Conservation (phyloP, 2,888 invertebrate genomes). For the Pyrochroa serraticornis region DNA sequence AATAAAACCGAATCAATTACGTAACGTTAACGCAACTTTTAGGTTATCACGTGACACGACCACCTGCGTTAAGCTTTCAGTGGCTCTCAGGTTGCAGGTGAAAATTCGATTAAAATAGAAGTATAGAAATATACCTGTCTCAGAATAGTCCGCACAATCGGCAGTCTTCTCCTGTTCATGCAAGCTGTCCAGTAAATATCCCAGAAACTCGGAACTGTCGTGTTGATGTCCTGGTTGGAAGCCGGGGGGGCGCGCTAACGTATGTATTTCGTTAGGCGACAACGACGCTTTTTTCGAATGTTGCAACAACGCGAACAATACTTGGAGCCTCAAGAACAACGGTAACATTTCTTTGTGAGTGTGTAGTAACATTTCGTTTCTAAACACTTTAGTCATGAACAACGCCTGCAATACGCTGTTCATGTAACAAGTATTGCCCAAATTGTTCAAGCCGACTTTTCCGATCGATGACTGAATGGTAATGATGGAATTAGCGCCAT, state of each 20-base stretch:
- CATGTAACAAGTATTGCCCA: slow-evolving; percentile 90
- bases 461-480: slow-evolving; percentile 48
- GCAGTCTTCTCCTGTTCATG: slow-evolving; percentile 71
- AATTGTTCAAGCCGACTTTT: slow-evolving; percentile 78
- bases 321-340: slow-evolving; percentile 68
- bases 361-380: slow-evolving; percentile 68
- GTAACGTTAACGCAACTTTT: too few species aligned
- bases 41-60: too few species aligned
- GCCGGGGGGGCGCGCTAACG: slow-evolving; percentile 75
- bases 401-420: slow-evolving; percentile 86
- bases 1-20: too few species aligned
- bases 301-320: slow-evolving; percentile 75
- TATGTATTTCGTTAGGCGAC: slow-evolving; percentile 74
- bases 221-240: slow-evolving; percentile 82
- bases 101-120: too few species aligned
- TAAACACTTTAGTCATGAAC: slow-evolving; percentile 80
- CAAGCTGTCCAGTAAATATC: slow-evolving; percentile 73
- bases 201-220: slow-evolving; percentile 86
- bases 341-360: slow-evolving; percentile 65
- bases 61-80: too few species aligned
- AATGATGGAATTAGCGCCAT: slow-evolving; percentile 40
- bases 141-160: not conserved
- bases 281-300: slow-evolving; percentile 71
- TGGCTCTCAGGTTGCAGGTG: too few species aligned
- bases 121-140: slow-evolving; percentile 37